Base-by-base conservation (phyloP, 1,140 invertebrate species). In the Drosophila truncata region DNA sequence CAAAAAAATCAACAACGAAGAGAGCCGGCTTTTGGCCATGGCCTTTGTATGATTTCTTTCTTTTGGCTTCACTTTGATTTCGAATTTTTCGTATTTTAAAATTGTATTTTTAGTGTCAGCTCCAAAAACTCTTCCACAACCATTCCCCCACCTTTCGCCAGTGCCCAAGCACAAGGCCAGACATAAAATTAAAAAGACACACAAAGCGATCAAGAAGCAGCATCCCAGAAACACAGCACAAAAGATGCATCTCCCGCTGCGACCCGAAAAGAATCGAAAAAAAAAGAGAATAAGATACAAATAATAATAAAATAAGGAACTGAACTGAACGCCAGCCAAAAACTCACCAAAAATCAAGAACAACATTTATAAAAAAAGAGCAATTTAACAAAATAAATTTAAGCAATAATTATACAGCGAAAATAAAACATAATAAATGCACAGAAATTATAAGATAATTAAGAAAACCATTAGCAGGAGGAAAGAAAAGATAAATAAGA, bases 221-320 rank as follows among this genome's bases (percentile, higher is more conserved):
- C 54, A 44, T 25, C 35, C 35, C 49, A 35, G 49, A n/a, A 39
- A 42, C 31, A 44, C 37, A 44, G 18, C 72, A 58, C 67, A 72
- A 77, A 78, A 80, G 77, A 80, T 87, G 80, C 84, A 80, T 88
- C 85, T 90, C 84, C 85, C 80, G 84, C 84, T 88, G 84, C 70
- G 84, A 42, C 71, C 75, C 75, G 54, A 60, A 72, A 71, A 72
- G 66, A 72, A 72, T 71, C 57, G 37, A 78, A 57, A 44, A 49
- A 50, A 35, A n/a, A 2, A 3, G 0, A 0, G 14, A 4, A 18
- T 33, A 54, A 54, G 16, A 54, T 25, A 54, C 9, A 54, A 65
- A 65, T 65, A 65, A 65, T 63, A 65, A 65, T 63, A 65, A 65
- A 65, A 27, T 63, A 64, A 62, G 29, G 29, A 63, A 65, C 23